Evolutionary conservation across 2,797 vertebrate species (phyloP), one percentile per base, ranked within the genome.

Genomic region (Siniperca scherzeri): DNA sequence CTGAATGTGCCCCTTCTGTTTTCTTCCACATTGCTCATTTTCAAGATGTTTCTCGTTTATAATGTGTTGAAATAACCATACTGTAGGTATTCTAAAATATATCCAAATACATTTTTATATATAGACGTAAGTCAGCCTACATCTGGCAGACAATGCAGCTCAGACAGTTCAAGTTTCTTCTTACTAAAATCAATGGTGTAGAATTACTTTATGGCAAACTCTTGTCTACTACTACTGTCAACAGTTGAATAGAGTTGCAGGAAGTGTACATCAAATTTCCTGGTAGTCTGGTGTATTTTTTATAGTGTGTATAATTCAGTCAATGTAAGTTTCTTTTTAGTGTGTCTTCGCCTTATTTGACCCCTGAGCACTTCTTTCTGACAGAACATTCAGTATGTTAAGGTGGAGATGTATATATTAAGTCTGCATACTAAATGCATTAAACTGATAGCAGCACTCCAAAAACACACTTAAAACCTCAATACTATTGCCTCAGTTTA

Each of bases 151-250:
- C 40, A 22, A 10, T 22, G 67, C 65, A 67, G 78, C 72, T 62
- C 55, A 59, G 61, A 21, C 46, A 55, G 72, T 60, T 50, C 69
- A 77, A 85, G 89, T 88, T 89, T 92, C 86, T 71, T 75, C 78
- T 91, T 87, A 80, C 83, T 59, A 38, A 75, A 88, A 93, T 86
- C 87, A 85, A 88, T 87, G 83, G 88, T 86, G 65, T 89, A 69
- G 70, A 72, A 84, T 91, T 88, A 88, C 88, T 83, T 89, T 68
- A 75, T 65, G 33, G 62, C 27, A 67, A 81, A 36, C 36, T 36
- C 5, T 36, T 7, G 36, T 36, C 36, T 36, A 36, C 36, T 36
- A 7, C 36, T 36, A 36, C 36, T 36, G 36, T 36, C 36, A 36
- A 36, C 36, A 36, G 36, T 36, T 57, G 4, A 55, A 56, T 36